These are phyloP conservation scores for Cheirogaleus major DNA, from an alignment of 2,797 vertebrate genomes.

Conservation along the genomic window DNA sequence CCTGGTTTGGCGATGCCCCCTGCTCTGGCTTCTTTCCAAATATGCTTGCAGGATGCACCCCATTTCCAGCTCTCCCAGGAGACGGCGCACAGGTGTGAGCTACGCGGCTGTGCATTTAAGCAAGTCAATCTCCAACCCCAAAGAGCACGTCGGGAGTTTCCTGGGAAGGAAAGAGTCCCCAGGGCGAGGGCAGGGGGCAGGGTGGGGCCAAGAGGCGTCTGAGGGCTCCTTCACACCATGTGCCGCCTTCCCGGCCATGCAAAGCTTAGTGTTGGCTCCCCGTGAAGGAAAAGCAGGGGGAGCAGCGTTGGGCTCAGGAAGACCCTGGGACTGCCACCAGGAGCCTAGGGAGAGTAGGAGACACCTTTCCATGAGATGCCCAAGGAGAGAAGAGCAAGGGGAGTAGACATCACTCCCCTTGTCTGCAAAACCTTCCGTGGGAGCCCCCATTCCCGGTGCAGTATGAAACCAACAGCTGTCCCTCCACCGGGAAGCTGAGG, in stretches of 20 bases:
- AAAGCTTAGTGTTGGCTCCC: not conserved
- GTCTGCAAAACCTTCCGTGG: not conserved
- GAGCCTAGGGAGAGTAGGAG: not conserved
- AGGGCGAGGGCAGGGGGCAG: not conserved
- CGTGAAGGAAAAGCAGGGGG: not conserved
- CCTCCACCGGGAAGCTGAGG: not conserved
- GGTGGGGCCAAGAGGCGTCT: accelerated
- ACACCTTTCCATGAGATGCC: not conserved
- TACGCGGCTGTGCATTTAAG: not conserved
- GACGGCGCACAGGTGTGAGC: accelerated
- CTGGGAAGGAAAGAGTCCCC: not conserved
- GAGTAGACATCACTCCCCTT: accelerated
- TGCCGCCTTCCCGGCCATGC: not conserved
- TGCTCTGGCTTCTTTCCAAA: not conserved
- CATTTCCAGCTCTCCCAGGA: not conserved
- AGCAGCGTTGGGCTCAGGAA: not conserved
- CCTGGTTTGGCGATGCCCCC: accelerated
- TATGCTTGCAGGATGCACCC: accelerated
- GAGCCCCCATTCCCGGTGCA: too few relatives aligned
- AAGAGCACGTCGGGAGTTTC: not conserved
- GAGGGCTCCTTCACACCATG: not conserved
- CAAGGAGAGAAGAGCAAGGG: accelerated
- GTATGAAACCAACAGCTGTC: not conserved
- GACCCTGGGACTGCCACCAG: not conserved
- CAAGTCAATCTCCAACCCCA: not conserved